These are phyloP conservation scores for Diplodus puntazzo DNA, from an alignment of 2,797 vertebrate genomes.

Conservation along the genomic window DNA sequence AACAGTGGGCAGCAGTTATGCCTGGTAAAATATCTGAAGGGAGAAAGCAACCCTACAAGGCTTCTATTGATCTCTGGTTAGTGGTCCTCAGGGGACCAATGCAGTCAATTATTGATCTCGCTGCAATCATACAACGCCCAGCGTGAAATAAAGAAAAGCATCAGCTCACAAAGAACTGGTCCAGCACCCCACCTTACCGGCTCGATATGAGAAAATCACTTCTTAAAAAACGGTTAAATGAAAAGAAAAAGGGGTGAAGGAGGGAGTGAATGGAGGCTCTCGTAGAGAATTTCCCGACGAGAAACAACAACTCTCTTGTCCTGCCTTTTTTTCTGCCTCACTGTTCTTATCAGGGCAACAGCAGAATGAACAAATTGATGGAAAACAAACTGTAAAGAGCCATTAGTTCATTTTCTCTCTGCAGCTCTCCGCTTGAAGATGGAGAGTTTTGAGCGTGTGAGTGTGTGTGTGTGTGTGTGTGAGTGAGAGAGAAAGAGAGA, in stretches of 20 bases:
- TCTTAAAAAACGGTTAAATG: constrained; percentile 57
- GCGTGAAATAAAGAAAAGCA: constrained; percentile 69
- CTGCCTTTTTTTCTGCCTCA: constrained; percentile 28
- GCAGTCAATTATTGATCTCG: constrained; percentile 74
- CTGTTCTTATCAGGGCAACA: constrained; percentile 62
- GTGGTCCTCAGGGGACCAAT: constrained; percentile 62
- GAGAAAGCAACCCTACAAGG: constrained; percentile 49
- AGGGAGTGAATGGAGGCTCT: constrained; percentile 18
- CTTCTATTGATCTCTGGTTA: constrained; percentile 71
- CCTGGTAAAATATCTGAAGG: constrained; percentile 48
- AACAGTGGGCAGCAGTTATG: constrained; percentile 47
- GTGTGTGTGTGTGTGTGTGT: constrained; percentile 19
- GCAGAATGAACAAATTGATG: constrained; percentile 56
- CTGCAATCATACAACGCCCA: constrained; percentile 68
- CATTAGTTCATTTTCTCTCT: constrained; percentile 46
- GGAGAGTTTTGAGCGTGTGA: constrained; percentile 26
- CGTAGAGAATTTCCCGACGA: constrained; percentile 30
- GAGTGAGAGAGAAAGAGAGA: background rate
- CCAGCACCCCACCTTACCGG: constrained; percentile 24
- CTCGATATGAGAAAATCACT: constrained; percentile 61
- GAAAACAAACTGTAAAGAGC: constrained; percentile 53
- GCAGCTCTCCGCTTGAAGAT: constrained; percentile 39
- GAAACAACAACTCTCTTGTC: constrained; percentile 53
- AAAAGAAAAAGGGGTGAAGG: constrained; percentile 35
- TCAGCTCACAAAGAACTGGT: constrained; percentile 53